Conservation (phyloP, 2,888 invertebrate genomes). For the Stratiomys singularior region DNA sequence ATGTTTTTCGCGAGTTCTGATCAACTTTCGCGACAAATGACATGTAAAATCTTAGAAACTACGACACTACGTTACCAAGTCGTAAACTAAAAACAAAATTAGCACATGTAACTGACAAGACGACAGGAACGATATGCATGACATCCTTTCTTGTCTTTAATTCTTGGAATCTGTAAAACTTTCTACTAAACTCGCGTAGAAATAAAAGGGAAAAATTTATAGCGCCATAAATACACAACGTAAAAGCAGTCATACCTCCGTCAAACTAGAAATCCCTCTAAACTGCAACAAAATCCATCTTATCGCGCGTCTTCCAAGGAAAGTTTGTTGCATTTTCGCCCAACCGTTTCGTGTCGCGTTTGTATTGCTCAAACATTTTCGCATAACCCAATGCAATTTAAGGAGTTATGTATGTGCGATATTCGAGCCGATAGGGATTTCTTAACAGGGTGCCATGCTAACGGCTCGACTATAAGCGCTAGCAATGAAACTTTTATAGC, state of each 20-base stretch:
- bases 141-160: background rate
- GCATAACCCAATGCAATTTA: background rate
- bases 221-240: background rate
- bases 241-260: background rate
- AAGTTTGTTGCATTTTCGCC: background rate
- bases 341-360: too few species aligned
- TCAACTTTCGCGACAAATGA: background rate
- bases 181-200: background rate
- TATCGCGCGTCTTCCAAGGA: background rate
- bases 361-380: background rate
- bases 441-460: background rate
- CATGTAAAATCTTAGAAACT: background rate
- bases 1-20: too few species aligned
- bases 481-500: conserved; percentile 17
- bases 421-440: background rate
- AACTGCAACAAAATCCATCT: conserved; percentile 9
- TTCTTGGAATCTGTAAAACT: background rate
- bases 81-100: background rate
- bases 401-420: background rate
- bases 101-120: background rate
- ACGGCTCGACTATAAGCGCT: background rate
- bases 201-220: background rate
- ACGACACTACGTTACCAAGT: too few species aligned
- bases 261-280: conserved; percentile 8
- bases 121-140: background rate